phyloP scores from a whole-genome alignment of 2,113 vertebrate species.

The Egretta garzetta region DNA sequence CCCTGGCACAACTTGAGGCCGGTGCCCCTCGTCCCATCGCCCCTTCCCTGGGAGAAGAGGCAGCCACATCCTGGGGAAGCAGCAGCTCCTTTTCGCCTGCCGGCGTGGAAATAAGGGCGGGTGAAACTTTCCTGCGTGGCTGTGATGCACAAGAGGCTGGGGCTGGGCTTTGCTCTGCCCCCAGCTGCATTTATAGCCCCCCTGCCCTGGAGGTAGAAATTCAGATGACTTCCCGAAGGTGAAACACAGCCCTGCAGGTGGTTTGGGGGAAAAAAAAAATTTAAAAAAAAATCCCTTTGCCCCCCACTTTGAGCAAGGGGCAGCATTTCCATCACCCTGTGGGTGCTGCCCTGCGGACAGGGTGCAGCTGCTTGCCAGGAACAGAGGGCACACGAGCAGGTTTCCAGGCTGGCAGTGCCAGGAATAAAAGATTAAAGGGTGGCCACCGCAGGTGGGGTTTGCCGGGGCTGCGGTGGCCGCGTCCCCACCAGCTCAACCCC shows the following conservation, averaged over 20 bases:
- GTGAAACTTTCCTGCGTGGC: rapidly evolving
- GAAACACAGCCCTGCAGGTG: neutral
- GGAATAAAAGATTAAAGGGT: neutral
- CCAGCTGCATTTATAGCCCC: neutral
- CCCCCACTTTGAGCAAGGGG: neutral
- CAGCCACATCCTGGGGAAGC: neutral
- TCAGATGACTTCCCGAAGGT: neutral
- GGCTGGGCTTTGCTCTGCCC: neutral
- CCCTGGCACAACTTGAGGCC: too few species aligned
- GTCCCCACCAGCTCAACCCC: neutral
- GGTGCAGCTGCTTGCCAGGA: neutral
- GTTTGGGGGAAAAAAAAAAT: neutral
- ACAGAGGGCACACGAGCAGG: neutral
- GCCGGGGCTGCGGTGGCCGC: neutral
- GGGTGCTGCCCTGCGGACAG: neutral
- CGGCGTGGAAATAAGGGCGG: rapidly evolving
- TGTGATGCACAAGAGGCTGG: neutral
- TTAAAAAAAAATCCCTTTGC: neutral
- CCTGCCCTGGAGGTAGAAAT: too few species aligned
- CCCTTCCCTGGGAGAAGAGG: too few species aligned
- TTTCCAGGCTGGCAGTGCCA: neutral
- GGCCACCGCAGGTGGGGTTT: neutral
- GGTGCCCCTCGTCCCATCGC: too few species aligned
- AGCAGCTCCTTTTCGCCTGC: neutral
- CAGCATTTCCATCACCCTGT: too few species aligned